Percentiles rank a stretch among this genome's conserved stretches.
Evolutionary conservation across 1,140 invertebrate genomes (phyloP).

Genomic region (Anastrepha ludens): DNA sequence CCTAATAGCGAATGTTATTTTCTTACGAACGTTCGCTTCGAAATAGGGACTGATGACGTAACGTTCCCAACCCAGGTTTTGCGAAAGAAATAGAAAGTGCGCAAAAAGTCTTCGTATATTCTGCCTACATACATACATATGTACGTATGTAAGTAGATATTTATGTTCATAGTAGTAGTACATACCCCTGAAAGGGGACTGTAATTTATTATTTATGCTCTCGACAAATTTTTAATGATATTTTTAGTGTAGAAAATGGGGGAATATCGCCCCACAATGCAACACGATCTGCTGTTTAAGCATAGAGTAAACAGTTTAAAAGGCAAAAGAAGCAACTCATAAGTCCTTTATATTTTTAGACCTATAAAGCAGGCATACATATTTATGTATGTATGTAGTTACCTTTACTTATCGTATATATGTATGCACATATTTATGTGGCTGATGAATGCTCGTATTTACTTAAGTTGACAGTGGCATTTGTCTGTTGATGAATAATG

Average conservation of each 20-base stretch:
- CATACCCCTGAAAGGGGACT: no score
- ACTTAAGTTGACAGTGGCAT: conserved; percentile 11
- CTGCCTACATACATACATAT: no score
- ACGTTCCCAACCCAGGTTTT: no score
- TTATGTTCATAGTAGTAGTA: no score
- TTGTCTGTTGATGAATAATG: conserved; percentile 1
- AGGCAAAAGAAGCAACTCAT: neutral
- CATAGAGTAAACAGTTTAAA: neutral
- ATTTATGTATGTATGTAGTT: neutral
- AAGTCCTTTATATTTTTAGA: neutral
- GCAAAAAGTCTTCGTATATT: no score
- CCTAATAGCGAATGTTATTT: no score
- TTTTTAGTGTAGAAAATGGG: neutral
- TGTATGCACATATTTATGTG: neutral
- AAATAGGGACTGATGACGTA: no score
- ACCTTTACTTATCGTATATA: neutral
- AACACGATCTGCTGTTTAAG: neutral
- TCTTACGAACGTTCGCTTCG: no score
- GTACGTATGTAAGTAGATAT: no score
- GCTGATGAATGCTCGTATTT: neutral
- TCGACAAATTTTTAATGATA: neutral
- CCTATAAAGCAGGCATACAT: neutral
- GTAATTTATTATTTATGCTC: neutral
- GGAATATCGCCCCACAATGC: neutral
- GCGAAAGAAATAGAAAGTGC: no score